A percentile compares a stretch with the other conserved stretches of the same genome.
These are phyloP conservation scores for Cosmopolites sordidus DNA, from an alignment of 2,888 invertebrate species.

Conservation along the genomic window DNA sequence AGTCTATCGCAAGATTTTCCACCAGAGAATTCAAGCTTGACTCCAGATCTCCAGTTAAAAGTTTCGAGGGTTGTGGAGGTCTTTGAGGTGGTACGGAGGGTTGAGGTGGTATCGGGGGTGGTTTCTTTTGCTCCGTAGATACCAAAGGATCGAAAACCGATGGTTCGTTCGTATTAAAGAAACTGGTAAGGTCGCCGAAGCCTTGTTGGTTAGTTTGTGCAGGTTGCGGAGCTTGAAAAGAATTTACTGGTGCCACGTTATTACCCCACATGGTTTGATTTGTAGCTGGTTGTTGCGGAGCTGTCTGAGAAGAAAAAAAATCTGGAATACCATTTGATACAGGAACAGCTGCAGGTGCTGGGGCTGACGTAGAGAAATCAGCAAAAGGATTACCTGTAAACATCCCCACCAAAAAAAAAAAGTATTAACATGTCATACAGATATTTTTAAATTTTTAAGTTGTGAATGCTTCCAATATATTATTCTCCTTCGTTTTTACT, in stretches of 20 bases:
- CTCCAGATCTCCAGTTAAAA: slow-evolving; percentile 90
- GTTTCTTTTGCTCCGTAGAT: slow-evolving; percentile 28
- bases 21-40: slow-evolving; percentile 90
- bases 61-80: slow-evolving; percentile 49
- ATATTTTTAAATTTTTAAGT: too few relatives aligned
- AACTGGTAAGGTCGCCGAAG: slow-evolving; percentile 48
- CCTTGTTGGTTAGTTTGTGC: slow-evolving; percentile 28
- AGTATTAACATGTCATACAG: too few relatives aligned
- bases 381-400: slow-evolving; percentile 82
- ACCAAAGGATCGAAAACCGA: slow-evolving; percentile 57
- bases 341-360: slow-evolving; percentile 28
- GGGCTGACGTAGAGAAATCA: slow-evolving; percentile 54
- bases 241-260: slow-evolving; percentile 38
- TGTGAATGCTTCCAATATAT: too few relatives aligned
- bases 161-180: slow-evolving; percentile 49
- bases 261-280: slow-evolving; percentile 41
- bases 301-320: slow-evolving; percentile 35
- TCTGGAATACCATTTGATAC: slow-evolving; percentile 35
- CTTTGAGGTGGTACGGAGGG: slow-evolving; percentile 49
- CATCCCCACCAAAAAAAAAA: too few relatives aligned
- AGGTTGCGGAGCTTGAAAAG: slow-evolving; percentile 26
- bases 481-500: too few relatives aligned
- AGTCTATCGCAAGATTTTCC: slow-evolving; percentile 85
- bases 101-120: slow-evolving; percentile 25
- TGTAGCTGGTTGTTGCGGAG: slow-evolving; percentile 37